These are phyloP conservation scores for Hipposideros larvatus DNA, from an alignment of 2,797 vertebrate species.

Conservation along the genomic window DNA sequence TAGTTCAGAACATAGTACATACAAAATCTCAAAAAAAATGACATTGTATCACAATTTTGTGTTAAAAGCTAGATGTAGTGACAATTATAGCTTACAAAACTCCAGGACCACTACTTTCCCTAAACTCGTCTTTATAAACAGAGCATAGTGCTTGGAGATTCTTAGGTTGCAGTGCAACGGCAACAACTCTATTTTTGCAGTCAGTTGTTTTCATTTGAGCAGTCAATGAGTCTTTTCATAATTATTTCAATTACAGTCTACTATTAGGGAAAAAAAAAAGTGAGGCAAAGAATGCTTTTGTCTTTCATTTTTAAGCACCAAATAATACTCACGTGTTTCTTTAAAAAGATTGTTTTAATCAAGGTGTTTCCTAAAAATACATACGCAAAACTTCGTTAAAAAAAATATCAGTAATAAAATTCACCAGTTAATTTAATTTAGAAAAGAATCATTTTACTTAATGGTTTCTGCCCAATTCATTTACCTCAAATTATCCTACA, in stretches of 20 bases:
- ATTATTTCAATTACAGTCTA: not conserved
- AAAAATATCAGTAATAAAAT: not conserved
- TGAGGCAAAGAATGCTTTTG: not conserved
- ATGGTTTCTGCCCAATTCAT: not conserved
- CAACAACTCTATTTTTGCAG: not conserved
- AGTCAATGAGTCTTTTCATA: not conserved
- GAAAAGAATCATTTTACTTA: conserved; percentile 44
- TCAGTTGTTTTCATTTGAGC: not conserved
- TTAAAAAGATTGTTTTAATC: conserved; percentile 12
- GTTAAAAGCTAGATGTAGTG: not conserved
- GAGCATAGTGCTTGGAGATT: not conserved
- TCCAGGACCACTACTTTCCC: not conserved
- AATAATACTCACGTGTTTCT: not conserved
- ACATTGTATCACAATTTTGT: not conserved
- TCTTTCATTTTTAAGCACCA: not conserved
- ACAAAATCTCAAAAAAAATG: not conserved
- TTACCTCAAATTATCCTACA: not conserved
- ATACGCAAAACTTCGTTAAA: not conserved
- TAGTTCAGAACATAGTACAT: not conserved
- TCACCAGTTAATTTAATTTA: not conserved
- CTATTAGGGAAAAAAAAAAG: not conserved
- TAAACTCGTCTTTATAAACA: not conserved
- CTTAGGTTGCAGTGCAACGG: fast-evolving
- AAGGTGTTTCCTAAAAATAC: not conserved
- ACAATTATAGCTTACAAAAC: not conserved